Percentiles rank a stretch among this genome's conserved stretches.
Conservation (phyloP, 2,113 vertebrate genomes). For the Plectropomus leopardus region DNA sequence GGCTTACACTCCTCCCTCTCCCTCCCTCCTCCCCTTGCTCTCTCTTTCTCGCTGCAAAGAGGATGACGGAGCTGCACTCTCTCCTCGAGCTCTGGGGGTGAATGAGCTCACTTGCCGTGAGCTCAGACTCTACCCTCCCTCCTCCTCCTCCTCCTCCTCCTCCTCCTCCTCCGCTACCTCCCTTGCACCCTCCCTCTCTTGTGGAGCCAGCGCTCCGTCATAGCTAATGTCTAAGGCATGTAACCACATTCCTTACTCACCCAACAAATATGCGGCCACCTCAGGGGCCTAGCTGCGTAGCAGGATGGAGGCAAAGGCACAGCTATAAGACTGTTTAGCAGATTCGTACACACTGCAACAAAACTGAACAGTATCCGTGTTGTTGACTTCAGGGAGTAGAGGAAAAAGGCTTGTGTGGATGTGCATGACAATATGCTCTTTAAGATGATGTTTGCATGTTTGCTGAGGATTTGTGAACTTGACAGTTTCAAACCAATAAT, state of each 20-base stretch:
- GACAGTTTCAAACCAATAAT: not conserved
- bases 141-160: conserved; percentile 22
- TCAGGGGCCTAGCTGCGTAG: conserved; percentile 80
- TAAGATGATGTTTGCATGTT: not conserved
- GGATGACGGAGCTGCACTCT: conserved; percentile 80
- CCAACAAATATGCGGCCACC: conserved; percentile 90
- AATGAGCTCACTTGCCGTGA: conserved; percentile 87
- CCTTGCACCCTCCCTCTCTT: conserved; percentile 72
- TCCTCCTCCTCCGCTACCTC: conserved; percentile 56
- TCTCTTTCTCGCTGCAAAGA: conserved; percentile 68
- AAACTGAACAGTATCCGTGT: conserved; percentile 9
- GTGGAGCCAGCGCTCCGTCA: conserved; percentile 86
- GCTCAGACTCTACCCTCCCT: conserved; percentile 71
- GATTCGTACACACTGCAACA: not conserved
- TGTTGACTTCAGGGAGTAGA: conserved; percentile 19
- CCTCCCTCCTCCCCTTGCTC: conserved; percentile 57
- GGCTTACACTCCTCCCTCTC: conserved; percentile 73
- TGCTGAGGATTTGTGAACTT: not conserved
- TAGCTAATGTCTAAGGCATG: conserved; percentile 89
- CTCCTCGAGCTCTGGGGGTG: conserved; percentile 74
- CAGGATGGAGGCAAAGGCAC: conserved; percentile 40
- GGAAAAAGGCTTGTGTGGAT: not conserved
- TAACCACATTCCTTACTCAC: conserved; percentile 95
- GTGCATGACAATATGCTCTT: not conserved
- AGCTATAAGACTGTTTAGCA: conserved; percentile 29